Evolutionary conservation across 2,113 vertebrate genomes (phyloP).

Genomic region (Ailuropoda melanoleuca): DNA sequence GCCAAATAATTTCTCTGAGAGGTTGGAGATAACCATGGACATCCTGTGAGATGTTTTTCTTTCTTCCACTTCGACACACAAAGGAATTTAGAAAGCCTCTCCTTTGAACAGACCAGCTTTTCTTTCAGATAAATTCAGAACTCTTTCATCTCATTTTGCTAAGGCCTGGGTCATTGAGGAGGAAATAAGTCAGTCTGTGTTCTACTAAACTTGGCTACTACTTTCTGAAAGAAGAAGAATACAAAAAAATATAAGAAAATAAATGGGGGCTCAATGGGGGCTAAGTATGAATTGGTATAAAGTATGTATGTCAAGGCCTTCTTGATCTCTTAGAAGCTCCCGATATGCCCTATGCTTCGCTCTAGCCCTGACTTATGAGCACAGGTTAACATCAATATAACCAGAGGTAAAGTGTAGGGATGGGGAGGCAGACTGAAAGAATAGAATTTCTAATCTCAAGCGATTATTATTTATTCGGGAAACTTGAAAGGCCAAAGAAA

Average conservation of each 20-base stretch:
- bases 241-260: neutral
- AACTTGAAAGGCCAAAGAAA: neutral
- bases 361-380: neutral
- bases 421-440: neutral
- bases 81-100: neutral
- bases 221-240: conserved; percentile 6
- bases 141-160: neutral
- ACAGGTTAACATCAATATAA: neutral
- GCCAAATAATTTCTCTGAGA: neutral
- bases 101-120: neutral
- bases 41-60: neutral
- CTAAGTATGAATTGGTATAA: neutral
- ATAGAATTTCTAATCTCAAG: neutral
- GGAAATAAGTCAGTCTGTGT: neutral
- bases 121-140: neutral
- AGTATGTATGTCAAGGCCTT: neutral
- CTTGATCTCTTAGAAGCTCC: neutral
- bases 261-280: neutral
- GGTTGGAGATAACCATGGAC: neutral
- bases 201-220: neutral
- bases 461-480: neutral
- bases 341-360: too few species aligned
- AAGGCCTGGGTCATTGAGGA: neutral
- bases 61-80: neutral
- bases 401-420: neutral